A percentile compares a stretch with the other conserved stretches of the same genome.
Conservation (phyloP, 2,888 invertebrate genomes). For the Mellilla xanthometata region DNA sequence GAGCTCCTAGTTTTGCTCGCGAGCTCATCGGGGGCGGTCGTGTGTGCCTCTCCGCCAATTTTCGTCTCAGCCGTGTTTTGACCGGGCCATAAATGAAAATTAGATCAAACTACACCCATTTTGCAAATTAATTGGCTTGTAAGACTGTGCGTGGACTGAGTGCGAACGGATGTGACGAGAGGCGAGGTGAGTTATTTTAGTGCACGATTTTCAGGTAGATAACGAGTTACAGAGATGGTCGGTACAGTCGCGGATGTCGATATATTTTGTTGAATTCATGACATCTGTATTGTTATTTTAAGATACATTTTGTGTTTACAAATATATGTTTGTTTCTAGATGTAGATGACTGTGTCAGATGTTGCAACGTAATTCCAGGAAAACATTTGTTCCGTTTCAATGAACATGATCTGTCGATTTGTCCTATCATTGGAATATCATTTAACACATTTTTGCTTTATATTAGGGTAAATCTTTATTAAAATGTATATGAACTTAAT, state of each 20-base stretch:
- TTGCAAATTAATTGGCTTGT: constrained; percentile 17
- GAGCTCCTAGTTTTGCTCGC: constrained; percentile 70
- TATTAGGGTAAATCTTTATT: too few relatives aligned
- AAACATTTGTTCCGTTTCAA: too few relatives aligned
- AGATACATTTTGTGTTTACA: neutral
- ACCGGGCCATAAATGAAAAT: constrained; percentile 63
- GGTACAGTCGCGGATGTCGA: constrained; percentile 1
- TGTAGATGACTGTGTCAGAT: too few relatives aligned
- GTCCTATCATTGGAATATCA: too few relatives aligned
- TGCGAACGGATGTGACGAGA: constrained; percentile 51
- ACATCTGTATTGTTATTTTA: neutral
- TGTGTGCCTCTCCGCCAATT: constrained; percentile 29
- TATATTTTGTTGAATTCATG: neutral
- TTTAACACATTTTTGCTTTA: too few relatives aligned
- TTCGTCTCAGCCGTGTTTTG: constrained; percentile 61
- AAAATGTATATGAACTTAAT: too few relatives aligned
- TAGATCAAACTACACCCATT: constrained; percentile 8
- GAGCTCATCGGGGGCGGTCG: constrained; percentile 55
- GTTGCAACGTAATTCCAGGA: too few relatives aligned
- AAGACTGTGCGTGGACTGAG: constrained; percentile 48
- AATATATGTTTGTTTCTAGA: too few relatives aligned
- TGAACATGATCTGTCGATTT: too few relatives aligned
- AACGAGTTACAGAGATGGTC: constrained; percentile 20
- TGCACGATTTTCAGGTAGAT: constrained; percentile 59
- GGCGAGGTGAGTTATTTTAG: constrained; percentile 60